phyloP scores from a whole-genome alignment of 2,113 vertebrate genomes.

The Saiga tatarica region DNA sequence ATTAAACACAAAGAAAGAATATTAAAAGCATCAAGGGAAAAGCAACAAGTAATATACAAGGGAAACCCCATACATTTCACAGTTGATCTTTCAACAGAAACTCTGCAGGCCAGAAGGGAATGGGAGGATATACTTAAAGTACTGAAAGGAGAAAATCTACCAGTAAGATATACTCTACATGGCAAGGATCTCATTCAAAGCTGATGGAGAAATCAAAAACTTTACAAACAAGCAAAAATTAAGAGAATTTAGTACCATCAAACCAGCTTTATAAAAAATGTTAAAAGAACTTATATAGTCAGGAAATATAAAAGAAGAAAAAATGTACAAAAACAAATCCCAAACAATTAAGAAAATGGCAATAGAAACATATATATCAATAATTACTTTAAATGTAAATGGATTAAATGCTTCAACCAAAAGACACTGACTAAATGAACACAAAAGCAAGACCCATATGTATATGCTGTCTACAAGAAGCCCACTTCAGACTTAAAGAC shows the following conservation, averaged over 20 bases:
- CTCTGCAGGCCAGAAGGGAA: background rate
- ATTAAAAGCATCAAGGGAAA: background rate
- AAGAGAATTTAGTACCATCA: background rate
- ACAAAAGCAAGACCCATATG: background rate
- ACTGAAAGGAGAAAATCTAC: background rate
- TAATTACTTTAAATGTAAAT: background rate
- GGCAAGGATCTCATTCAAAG: background rate
- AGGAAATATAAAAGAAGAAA: background rate
- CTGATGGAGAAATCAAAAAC: background rate
- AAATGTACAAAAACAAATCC: background rate
- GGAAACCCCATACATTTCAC: background rate
- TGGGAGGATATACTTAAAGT: background rate
- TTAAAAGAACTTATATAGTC: background rate
- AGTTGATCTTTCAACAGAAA: background rate
- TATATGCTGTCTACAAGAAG: background rate
- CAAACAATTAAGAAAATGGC: background rate
- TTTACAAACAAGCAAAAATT: background rate
- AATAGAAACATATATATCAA: background rate
- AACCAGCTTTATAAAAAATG: background rate
- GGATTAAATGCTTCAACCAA: background rate
- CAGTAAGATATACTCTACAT: background rate
- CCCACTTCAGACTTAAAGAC: background rate
- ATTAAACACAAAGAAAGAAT: background rate
- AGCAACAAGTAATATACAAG: background rate
- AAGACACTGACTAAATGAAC: background rate